Percentiles rank a stretch among this genome's conserved stretches.
Conservation (phyloP, 2,797 vertebrate genomes). For the Helostoma temminkii region DNA sequence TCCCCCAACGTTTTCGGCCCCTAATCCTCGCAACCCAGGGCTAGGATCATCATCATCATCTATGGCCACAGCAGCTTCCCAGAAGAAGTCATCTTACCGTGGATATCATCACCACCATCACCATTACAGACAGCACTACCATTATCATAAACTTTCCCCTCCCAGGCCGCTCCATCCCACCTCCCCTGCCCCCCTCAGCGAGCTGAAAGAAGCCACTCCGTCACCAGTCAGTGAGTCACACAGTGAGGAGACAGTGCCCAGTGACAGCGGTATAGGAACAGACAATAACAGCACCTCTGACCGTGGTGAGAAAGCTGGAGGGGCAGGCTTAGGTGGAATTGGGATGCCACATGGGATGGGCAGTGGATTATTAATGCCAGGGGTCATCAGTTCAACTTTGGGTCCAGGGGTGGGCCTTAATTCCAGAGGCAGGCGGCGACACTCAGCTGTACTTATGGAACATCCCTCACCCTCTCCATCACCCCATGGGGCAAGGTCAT, state of each 20-base stretch:
- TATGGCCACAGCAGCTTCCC: slow-evolving; percentile 83
- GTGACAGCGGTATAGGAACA: slow-evolving; percentile 97
- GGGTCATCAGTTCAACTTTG: slow-evolving; percentile 82
- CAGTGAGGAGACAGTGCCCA: slow-evolving; percentile 96
- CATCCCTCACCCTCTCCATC: slow-evolving; percentile 89
- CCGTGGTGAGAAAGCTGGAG: slow-evolving; percentile 91
- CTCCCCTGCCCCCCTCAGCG: slow-evolving; percentile 94
- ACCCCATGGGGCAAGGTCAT: slow-evolving; percentile 81
- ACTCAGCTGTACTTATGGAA: slow-evolving; percentile 89
- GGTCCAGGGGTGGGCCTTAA: slow-evolving; percentile 84
- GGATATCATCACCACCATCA: slow-evolving; percentile 87
- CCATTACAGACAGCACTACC: slow-evolving; percentile 85
- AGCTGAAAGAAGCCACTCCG: slow-evolving; percentile 97
- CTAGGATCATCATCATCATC: slow-evolving; percentile 62
- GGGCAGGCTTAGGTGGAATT: slow-evolving; percentile 77
- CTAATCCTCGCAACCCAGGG: slow-evolving; percentile 79
- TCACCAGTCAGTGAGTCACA: slow-evolving; percentile 98
- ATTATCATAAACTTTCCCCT: slow-evolving; percentile 86
- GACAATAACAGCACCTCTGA: slow-evolving; percentile 99
- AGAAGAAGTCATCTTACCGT: slow-evolving; percentile 93
- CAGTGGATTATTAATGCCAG: slow-evolving; percentile 84
- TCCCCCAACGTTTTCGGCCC: slow-evolving; percentile 85
- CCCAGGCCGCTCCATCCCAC: slow-evolving; percentile 93
- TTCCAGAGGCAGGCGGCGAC: slow-evolving; percentile 89
- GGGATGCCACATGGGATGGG: slow-evolving; percentile 76